Conservation (phyloP, 2,888 invertebrate genomes). For the Apodemia hepburni region DNA sequence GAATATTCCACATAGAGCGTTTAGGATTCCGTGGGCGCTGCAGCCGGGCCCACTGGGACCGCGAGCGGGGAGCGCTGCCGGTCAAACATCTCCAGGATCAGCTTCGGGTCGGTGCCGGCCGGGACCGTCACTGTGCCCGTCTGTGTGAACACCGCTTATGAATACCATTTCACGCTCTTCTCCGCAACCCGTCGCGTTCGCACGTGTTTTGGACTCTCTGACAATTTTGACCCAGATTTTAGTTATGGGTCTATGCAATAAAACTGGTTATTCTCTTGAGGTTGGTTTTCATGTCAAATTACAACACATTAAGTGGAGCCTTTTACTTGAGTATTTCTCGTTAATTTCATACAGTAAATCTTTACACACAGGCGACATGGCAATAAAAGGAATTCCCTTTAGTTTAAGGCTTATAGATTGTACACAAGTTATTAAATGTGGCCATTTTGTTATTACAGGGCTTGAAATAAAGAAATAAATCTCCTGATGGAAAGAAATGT, state of each 20-base stretch:
- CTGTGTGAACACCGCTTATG: conserved; percentile 56
- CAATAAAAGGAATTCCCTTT: too few relatives aligned
- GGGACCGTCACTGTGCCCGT: conserved; percentile 78
- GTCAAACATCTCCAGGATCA: conserved; percentile 79
- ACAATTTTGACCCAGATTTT: conserved; percentile 3
- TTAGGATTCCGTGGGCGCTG: conserved; percentile 39
- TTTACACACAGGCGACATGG: too few relatives aligned
- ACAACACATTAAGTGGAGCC: background rate
- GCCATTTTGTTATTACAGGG: too few relatives aligned
- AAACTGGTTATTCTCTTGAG: background rate
- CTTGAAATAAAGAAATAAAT: too few relatives aligned
- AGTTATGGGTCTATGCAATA: background rate
- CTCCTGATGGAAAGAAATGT: too few relatives aligned
- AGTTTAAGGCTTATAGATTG: too few relatives aligned
- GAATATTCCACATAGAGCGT: conserved; percentile 7
- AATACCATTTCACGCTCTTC: conserved; percentile 75
- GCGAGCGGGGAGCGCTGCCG: conserved; percentile 66
- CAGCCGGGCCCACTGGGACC: conserved; percentile 60
- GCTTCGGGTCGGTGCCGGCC: conserved; percentile 77
- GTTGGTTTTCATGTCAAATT: background rate
- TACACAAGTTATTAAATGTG: too few relatives aligned
- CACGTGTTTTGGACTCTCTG: conserved; percentile 39
- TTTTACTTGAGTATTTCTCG: background rate
- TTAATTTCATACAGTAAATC: too few relatives aligned
- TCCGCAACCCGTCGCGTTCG: conserved; percentile 65